Percentiles rank a stretch among this genome's conserved stretches.
Evolutionary conservation across 2,888 invertebrate species (phyloP).

Genomic region (Ischnura elegans): DNA sequence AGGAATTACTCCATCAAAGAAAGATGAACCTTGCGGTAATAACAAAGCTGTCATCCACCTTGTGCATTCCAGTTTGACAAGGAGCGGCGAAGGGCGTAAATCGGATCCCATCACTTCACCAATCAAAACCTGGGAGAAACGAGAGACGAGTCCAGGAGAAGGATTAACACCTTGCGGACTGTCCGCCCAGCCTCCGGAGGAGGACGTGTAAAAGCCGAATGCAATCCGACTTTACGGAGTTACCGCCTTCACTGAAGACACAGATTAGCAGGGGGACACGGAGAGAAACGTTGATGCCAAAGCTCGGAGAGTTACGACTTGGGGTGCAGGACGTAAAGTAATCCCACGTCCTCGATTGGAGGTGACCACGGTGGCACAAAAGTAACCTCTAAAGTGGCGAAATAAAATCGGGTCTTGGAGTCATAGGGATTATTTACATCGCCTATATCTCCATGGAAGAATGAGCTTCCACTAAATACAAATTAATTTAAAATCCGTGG

Average conservation of each 20-base stretch:
- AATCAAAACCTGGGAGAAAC: background rate
- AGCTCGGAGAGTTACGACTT: background rate
- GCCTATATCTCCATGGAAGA: no score
- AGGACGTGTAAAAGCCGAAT: background rate
- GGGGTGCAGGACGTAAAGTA: background rate
- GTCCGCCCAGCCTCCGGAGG: no score
- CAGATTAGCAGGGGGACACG: background rate
- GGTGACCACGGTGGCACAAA: conserved; percentile 46
- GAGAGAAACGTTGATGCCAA: background rate
- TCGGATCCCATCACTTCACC: background rate
- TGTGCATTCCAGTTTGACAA: no score
- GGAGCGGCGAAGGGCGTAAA: background rate
- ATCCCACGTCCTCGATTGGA: conserved; percentile 44
- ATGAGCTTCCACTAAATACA: no score
- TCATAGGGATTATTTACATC: no score
- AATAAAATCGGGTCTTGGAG: no score
- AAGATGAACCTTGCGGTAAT: no score
- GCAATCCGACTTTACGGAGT: background rate
- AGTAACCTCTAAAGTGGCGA: no score
- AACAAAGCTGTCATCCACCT: no score
- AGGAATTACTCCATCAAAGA: no score
- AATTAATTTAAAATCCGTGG: no score
- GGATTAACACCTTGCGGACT: background rate
- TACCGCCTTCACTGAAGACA: background rate
- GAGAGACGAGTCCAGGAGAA: background rate